Evolutionary conservation across 2,113 vertebrate species (phyloP).

Genomic region (Cottus gobio): DNA sequence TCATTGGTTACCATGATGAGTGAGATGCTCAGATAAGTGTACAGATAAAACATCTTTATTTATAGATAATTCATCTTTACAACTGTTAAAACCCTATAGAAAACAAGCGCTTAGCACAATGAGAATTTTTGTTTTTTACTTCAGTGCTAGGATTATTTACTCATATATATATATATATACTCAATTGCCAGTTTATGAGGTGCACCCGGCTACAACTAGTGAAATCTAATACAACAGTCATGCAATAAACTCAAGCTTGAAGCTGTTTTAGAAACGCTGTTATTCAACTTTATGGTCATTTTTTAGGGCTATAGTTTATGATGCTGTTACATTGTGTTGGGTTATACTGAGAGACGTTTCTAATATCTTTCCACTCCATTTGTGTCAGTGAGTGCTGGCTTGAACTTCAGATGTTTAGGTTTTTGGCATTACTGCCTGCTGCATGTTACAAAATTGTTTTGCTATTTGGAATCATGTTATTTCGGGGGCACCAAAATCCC

Average conservation of each 20-base stretch:
- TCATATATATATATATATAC: neutral
- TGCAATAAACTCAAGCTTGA: neutral
- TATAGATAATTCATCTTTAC: neutral
- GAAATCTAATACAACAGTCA: neutral
- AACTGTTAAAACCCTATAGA: neutral
- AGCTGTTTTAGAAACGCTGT: neutral
- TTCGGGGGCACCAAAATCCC: neutral
- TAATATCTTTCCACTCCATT: neutral
- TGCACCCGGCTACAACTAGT: conserved; percentile 1
- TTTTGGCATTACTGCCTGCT: neutral
- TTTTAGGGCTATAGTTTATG: neutral
- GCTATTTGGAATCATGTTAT: neutral
- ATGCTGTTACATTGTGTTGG: neutral
- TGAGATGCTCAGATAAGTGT: conserved; percentile 9
- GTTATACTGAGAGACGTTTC: neutral
- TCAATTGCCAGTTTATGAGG: conserved; percentile 8
- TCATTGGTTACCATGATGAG: conserved; percentile 17
- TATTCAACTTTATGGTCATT: neutral
- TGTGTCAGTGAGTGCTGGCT: neutral
- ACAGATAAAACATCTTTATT: conserved; percentile 6
- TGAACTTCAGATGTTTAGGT: neutral
- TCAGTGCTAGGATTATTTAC: conserved; percentile 27
- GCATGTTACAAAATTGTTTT: neutral
- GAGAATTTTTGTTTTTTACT: neutral
- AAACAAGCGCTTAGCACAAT: neutral